Conservation (phyloP, 2,888 invertebrate species). For the Cartodere bifasciata region DNA sequence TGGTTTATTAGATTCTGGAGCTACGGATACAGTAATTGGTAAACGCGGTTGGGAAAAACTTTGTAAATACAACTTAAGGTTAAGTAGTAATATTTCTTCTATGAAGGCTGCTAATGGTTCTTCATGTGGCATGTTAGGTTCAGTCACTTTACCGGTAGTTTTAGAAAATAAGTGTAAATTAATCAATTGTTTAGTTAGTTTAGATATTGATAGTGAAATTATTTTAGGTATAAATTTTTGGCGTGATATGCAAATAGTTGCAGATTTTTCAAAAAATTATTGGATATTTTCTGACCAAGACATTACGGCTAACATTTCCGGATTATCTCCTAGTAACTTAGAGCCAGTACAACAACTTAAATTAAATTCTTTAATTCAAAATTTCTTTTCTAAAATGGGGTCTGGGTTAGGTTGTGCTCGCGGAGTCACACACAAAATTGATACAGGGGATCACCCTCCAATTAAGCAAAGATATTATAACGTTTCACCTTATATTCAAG, state of each 20-base stretch:
- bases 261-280: constrained; percentile 1
- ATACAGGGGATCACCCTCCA: background rate
- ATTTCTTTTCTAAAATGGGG: background rate
- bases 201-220: background rate
- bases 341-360: no score
- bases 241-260: background rate
- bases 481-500: constrained; percentile 11
- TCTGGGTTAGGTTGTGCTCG: background rate
- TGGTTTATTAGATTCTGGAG: constrained; percentile 1
- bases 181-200: constrained; percentile 1
- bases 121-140: background rate
- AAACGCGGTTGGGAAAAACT: background rate
- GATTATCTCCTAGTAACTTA: no score
- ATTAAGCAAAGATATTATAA: constrained; percentile 13
- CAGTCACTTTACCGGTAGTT: background rate
- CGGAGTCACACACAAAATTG: background rate
- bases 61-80: constrained; percentile 1
- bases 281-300: no score
- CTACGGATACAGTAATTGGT: constrained; percentile 2
- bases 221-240: constrained; percentile 5
- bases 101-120: background rate
- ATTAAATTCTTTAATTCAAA: no score
- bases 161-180: background rate
- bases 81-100: constrained; percentile 1
- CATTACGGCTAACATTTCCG: no score